phyloP scores from a whole-genome alignment of 2,797 vertebrate genomes.

The Oceanodroma leucorhoa region DNA sequence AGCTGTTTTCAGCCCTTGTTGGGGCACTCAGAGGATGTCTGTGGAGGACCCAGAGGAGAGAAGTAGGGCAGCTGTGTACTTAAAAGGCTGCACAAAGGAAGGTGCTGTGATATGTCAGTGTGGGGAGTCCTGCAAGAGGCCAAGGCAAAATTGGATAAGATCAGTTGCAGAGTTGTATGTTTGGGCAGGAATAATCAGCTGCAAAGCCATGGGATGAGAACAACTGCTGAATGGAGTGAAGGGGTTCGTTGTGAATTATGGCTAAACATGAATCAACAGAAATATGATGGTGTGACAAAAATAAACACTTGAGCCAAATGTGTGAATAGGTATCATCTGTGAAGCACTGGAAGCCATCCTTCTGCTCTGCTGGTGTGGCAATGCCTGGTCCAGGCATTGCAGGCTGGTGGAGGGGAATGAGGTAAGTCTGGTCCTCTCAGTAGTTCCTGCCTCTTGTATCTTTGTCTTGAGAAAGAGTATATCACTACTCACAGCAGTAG shows the following conservation, averaged over 20 bases:
- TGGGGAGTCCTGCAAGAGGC: background rate
- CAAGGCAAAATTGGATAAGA: no score
- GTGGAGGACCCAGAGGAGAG: background rate
- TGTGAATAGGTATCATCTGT: background rate
- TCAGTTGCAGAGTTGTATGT: background rate
- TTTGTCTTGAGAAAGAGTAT: background rate
- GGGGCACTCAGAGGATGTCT: background rate
- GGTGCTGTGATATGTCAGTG: no score
- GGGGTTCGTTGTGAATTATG: background rate
- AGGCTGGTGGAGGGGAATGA: background rate
- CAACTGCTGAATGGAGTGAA: background rate
- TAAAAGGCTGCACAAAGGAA: background rate
- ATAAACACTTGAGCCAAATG: background rate
- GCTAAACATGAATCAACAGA: background rate
- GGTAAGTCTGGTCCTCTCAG: background rate
- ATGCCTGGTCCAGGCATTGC: background rate
- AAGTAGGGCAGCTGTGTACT: background rate
- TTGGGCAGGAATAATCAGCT: background rate
- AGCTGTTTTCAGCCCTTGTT: background rate
- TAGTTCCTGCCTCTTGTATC: background rate
- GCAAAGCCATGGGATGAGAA: background rate
- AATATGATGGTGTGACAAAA: background rate
- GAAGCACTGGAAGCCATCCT: background rate
- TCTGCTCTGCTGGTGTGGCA: background rate
- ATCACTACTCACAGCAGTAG: background rate